Evolutionary conservation across 2,888 invertebrate species (phyloP).

Genomic region (Xanthia togata): DNA sequence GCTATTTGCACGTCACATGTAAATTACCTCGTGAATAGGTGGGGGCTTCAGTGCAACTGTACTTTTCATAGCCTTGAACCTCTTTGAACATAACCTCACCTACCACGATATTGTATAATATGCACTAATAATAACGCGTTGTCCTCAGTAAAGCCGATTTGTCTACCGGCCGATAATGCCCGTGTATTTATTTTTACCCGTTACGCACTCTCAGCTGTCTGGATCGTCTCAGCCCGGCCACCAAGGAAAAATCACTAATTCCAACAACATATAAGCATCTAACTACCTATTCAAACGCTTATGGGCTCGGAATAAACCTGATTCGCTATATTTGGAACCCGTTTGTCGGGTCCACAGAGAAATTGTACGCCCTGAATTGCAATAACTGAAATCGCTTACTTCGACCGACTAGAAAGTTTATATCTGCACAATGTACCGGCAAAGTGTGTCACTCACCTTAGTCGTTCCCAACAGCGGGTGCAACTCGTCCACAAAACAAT

Average conservation of each 20-base stretch:
- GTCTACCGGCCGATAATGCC: constrained; percentile 87
- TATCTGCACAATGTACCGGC: constrained; percentile 49
- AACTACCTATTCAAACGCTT: constrained; percentile 67
- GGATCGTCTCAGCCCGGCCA: constrained; percentile 85
- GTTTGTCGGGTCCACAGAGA: constrained; percentile 78
- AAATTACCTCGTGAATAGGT: constrained; percentile 22
- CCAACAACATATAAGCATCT: constrained; percentile 70
- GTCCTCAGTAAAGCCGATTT: constrained; percentile 87
- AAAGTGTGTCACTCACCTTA: constrained; percentile 79
- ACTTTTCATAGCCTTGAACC: constrained; percentile 65
- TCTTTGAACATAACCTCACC: constrained; percentile 66
- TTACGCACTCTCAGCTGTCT: constrained; percentile 89
- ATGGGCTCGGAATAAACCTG: constrained; percentile 72
- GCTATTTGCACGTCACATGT: constrained; percentile 53
- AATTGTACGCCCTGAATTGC: constrained; percentile 79
- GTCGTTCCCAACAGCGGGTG: constrained; percentile 76
- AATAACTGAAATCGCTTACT: constrained; percentile 57
- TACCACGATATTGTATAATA: constrained; percentile 77
- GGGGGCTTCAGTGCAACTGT: constrained; percentile 28
- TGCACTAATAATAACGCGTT: constrained; percentile 86
- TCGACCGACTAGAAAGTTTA: constrained; percentile 59
- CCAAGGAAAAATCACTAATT: constrained; percentile 82
- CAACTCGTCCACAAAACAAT: constrained; percentile 79
- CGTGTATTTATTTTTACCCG: constrained; percentile 90
- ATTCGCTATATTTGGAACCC: constrained; percentile 86